phyloP scores from a whole-genome alignment of 2,113 vertebrate species.

The Puffinus mauretanicus region DNA sequence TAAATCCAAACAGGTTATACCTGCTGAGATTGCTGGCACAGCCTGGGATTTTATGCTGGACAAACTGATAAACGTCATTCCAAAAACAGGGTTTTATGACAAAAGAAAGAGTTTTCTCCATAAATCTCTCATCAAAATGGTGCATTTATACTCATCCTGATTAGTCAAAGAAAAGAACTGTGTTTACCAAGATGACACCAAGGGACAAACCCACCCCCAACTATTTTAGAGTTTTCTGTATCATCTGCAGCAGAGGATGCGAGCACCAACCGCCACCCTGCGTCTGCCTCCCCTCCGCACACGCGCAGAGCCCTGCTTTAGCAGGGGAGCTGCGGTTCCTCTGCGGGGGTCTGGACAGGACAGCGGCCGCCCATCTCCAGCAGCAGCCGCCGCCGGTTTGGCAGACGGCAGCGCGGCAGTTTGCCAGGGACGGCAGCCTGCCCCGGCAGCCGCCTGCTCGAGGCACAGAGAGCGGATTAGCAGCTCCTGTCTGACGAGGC shows the following conservation, averaged over 20 bases:
- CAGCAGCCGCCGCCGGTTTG: neutral
- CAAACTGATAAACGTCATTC: neutral
- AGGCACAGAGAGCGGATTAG: neutral
- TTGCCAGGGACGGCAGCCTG: neutral
- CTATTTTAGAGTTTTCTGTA: neutral
- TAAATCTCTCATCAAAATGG: neutral
- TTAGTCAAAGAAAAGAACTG: neutral
- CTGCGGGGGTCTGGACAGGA: fast-evolving
- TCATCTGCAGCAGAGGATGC: neutral
- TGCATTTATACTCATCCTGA: neutral
- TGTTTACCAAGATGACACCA: neutral
- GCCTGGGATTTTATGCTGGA: neutral
- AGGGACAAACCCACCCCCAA: neutral
- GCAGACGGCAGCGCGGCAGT: neutral
- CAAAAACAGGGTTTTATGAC: neutral
- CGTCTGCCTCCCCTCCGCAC: neutral
- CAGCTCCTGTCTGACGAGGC: neutral
- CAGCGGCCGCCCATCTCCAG: neutral
- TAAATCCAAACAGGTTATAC: neutral
- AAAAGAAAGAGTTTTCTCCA: neutral
- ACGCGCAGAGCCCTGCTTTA: neutral
- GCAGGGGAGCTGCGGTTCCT: neutral
- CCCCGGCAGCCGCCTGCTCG: neutral
- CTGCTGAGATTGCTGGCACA: neutral
- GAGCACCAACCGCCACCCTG: neutral